Evolutionary conservation across 2,888 invertebrate species (phyloP), one percentile per base, ranked within the genome.

Genomic region (Teleiodes luculella): DNA sequence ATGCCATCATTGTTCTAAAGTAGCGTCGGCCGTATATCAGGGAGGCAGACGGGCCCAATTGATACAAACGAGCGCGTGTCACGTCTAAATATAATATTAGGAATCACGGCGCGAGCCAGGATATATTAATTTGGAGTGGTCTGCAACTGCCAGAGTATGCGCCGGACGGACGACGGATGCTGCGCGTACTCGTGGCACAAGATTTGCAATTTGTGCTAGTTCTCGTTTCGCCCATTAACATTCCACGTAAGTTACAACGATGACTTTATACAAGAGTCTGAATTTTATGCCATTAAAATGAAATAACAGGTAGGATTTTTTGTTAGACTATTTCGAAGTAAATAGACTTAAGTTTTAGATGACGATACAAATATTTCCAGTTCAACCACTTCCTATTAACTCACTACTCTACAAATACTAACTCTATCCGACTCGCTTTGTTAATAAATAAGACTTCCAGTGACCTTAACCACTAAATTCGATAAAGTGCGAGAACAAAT

Each of bases 41-140:
- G 69, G 76, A 72, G 74, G 82, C 83, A 87, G 88, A 87, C 87
- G 83, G 80, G 78, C 74, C 76, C 89, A 89, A 89, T 89, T 89
- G 89, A 86, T 86, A 89, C 86, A 89, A 89, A 89, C 85, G 89
- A 87, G 87, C 85, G 80, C 80, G 81, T 88, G 89, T 89, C 89
- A 88, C 82, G 87, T 88, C 89, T 89, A 89, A 88, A 89, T 89
- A 89, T 89, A 89, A 89, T 89, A 89, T 89, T 89, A 88, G 87
- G 89, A 89, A 89, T 89, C 89, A 84, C 89, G 86, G 87, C 89
- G 87, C 86, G 84, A 80, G 89, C 89, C 89, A 89, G 89, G 89
- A 89, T 88, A 88, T 87, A 88, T 87, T 88, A 86, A 88, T 89
- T 86, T 87, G 85, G 77, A 86, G 81, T 82, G 80, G 73, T 80